A percentile compares a stretch with the other conserved stretches of the same genome.
These are phyloP conservation scores for Ceyx erithaca DNA, from an alignment of 2,797 vertebrate species.

Conservation along the genomic window DNA sequence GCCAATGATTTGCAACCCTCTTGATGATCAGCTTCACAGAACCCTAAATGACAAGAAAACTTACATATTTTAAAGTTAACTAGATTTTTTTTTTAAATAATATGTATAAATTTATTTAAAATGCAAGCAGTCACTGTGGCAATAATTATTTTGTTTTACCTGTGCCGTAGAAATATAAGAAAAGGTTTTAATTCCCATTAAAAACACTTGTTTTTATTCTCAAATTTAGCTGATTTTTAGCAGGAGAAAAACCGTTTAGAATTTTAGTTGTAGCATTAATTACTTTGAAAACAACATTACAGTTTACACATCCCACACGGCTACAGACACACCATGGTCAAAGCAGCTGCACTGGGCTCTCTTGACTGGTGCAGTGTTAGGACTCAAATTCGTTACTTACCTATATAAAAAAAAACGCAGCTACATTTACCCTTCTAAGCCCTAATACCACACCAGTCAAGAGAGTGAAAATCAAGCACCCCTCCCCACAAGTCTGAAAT, in stretches of 20 bases:
- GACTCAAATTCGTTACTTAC: slow-evolving; percentile 7
- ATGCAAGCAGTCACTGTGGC: slow-evolving; percentile 72
- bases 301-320: background rate
- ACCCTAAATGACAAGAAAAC: slow-evolving; percentile 85
- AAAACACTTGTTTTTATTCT: slow-evolving; percentile 66
- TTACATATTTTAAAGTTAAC: slow-evolving; percentile 86
- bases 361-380: background rate
- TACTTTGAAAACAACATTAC: slow-evolving; percentile 13
- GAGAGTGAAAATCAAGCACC: background rate
- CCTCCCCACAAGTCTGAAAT: slow-evolving; percentile 1
- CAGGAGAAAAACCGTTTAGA: slow-evolving; percentile 16
- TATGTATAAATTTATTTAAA: slow-evolving; percentile 82
- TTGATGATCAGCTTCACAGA: slow-evolving; percentile 90
- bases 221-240: slow-evolving; percentile 64
- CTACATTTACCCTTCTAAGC: slow-evolving; percentile 25
- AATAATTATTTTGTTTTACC: slow-evolving; percentile 80
- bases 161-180: slow-evolving; percentile 52
- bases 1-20: slow-evolving; percentile 90
- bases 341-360: slow-evolving; percentile 50
- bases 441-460: background rate
- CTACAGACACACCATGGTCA: background rate
- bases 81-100: slow-evolving; percentile 77
- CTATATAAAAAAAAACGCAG: background rate
- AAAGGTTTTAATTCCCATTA: slow-evolving; percentile 70
- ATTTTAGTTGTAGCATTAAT: slow-evolving; percentile 39